Percentiles rank a stretch among this genome's conserved stretches.
Conservation (phyloP, 2,113 vertebrate genomes). For the Crypturellus undulatus region DNA sequence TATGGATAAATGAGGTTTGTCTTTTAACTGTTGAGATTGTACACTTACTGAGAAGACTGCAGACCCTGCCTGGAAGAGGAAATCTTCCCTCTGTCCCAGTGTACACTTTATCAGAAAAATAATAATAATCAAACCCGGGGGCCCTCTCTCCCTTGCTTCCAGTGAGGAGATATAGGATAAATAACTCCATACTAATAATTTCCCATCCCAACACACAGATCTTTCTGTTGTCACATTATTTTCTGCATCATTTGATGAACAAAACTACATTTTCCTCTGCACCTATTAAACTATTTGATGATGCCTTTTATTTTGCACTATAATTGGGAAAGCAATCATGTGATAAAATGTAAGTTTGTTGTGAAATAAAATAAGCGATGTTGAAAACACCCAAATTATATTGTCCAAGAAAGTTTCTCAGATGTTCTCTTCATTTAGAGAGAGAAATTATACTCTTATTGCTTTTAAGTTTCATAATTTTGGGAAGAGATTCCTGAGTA, state of each 20-base stretch:
- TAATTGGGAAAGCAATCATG: constrained; percentile 80
- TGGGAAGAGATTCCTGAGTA: neutral
- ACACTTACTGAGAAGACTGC: neutral
- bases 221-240: constrained; percentile 73
- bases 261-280: constrained; percentile 78
- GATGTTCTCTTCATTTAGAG: constrained; percentile 26
- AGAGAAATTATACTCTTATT: neutral
- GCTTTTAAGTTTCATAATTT: neutral
- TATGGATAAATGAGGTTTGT: constrained; percentile 45
- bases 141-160: neutral
- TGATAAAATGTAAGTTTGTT: constrained; percentile 76
- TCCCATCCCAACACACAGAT: neutral
- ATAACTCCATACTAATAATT: constrained; percentile 42
- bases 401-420: constrained; percentile 57
- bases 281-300: constrained; percentile 81
- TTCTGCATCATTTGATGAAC: constrained; percentile 81
- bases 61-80: constrained; percentile 28
- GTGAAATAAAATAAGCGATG: constrained; percentile 66
- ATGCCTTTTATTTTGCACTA: constrained; percentile 79
- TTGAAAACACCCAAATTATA: constrained; percentile 70
- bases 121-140: constrained; percentile 8
- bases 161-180: neutral
- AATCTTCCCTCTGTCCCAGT: constrained; percentile 39
- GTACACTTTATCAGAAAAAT: constrained; percentile 48
- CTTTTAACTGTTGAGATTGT: constrained; percentile 60